A percentile compares a stretch with the other conserved stretches of the same genome.
Conservation (phyloP, 2,888 invertebrate genomes). For the Trachelus troglodyta region DNA sequence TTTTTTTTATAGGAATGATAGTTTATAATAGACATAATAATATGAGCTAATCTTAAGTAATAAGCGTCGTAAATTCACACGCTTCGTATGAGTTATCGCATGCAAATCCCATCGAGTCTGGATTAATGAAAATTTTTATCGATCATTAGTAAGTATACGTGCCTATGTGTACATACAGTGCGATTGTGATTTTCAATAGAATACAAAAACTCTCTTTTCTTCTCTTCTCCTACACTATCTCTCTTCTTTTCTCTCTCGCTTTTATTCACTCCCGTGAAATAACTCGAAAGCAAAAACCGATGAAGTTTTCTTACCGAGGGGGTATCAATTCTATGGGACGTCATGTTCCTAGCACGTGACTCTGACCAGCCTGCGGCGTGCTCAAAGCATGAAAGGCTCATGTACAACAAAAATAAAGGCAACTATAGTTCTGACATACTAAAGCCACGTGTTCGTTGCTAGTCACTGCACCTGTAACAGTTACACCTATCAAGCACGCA, state of each 20-base stretch:
- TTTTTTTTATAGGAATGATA: not conserved
- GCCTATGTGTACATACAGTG: not conserved
- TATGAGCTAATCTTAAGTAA: not conserved
- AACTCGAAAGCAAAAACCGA: not conserved
- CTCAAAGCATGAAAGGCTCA: slow-evolving; percentile 30
- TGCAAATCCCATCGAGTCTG: not conserved
- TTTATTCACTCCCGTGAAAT: not conserved
- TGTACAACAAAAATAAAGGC: slow-evolving; percentile 20
- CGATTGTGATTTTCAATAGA: not conserved
- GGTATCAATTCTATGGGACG: not conserved
- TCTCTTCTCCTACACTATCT: too few relatives aligned
- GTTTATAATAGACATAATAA: not conserved
- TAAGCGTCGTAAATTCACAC: not conserved
- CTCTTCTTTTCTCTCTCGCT: not conserved
- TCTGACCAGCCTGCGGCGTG: slow-evolving; percentile 31
- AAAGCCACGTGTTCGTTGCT: slow-evolving; percentile 19
- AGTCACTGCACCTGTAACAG: slow-evolving; percentile 10
- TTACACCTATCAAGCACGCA: not conserved
- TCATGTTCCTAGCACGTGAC: slow-evolving; percentile 39
- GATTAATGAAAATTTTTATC: not conserved
- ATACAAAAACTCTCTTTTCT: not conserved
- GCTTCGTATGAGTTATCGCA: not conserved
- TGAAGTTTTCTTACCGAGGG: not conserved
- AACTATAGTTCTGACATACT: slow-evolving; percentile 13
- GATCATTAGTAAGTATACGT: not conserved